A percentile compares a stretch with the other conserved stretches of the same genome.
Conservation (phyloP, 1,140 invertebrate species). For the Samia ricini region DNA sequence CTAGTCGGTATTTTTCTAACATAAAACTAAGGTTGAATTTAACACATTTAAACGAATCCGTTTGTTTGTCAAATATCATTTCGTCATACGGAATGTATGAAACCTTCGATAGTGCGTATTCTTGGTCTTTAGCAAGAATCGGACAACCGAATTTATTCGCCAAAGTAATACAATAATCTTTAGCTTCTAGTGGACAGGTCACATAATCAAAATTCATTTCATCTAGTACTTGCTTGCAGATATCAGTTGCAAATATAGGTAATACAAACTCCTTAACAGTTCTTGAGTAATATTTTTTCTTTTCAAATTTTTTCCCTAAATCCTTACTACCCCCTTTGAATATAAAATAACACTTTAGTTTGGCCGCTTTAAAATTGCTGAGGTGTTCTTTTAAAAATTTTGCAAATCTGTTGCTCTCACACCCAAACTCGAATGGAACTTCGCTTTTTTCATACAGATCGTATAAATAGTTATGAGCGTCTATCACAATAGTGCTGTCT, state of each 20-base stretch:
- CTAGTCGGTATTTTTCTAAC: slow-evolving; percentile 25
- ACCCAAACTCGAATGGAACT: slow-evolving; percentile 25
- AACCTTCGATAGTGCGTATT: slow-evolving; percentile 31
- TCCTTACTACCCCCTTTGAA: slow-evolving; percentile 42
- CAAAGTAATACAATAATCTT: slow-evolving; percentile 34
- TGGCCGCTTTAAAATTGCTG: slow-evolving; percentile 33
- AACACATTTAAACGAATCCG: slow-evolving; percentile 19
- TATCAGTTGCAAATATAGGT: slow-evolving; percentile 25
- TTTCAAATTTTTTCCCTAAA: slow-evolving; percentile 4
- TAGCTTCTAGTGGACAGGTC: slow-evolving; percentile 26
- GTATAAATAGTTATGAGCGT: slow-evolving; percentile 45
- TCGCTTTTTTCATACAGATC: slow-evolving; percentile 4
- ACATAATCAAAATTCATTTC: slow-evolving; percentile 41
- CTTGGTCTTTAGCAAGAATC: slow-evolving; percentile 35
- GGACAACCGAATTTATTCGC: slow-evolving; percentile 37
- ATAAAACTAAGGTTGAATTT: slow-evolving; percentile 27
- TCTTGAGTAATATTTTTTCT: neutral
- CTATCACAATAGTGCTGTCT: slow-evolving; percentile 34
- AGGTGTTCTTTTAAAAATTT: slow-evolving; percentile 27
- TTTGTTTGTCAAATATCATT: slow-evolving; percentile 2
- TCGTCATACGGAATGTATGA: slow-evolving; percentile 22
- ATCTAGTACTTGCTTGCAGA: slow-evolving; percentile 33
- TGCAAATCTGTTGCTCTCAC: slow-evolving; percentile 37
- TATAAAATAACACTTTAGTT: slow-evolving; percentile 42
- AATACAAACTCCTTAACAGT: slow-evolving; percentile 2